These are phyloP conservation scores for Myotis yumanensis DNA, from an alignment of 2,113 vertebrate genomes.

Conservation along the genomic window DNA sequence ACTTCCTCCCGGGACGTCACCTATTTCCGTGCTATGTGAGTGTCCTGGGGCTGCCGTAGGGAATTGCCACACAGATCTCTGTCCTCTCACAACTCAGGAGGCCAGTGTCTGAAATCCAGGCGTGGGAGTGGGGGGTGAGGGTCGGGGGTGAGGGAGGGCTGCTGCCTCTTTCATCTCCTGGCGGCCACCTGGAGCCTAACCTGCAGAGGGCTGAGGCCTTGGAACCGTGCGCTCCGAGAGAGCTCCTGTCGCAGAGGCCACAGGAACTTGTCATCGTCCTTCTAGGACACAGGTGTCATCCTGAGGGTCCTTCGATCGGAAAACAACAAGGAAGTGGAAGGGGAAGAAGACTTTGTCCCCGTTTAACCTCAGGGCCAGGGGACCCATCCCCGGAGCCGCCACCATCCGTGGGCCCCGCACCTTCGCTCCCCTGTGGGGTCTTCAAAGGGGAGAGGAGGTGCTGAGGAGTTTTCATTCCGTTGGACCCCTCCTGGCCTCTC, in stretches of 20 bases:
- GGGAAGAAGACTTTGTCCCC: neutral
- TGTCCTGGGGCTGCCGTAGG: neutral
- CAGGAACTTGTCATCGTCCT: neutral
- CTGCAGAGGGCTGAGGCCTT: neutral
- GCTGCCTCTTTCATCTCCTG: neutral
- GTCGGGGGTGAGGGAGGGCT: neutral
- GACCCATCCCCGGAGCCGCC: rapidly evolving
- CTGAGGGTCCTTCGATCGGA: neutral
- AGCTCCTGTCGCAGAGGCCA: neutral
- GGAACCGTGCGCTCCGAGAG: neutral
- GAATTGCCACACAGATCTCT: neutral
- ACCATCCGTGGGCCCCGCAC: neutral
- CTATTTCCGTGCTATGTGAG: neutral
- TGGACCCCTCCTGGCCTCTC: neutral
- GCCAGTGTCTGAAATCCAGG: neutral
- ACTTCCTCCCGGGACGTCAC: neutral
- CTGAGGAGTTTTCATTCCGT: rapidly evolving
- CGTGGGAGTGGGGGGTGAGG: rapidly evolving
- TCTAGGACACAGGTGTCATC: neutral
- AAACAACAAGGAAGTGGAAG: neutral
- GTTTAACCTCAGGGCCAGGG: rapidly evolving
- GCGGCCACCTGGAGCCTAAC: neutral
- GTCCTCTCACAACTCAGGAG: neutral
- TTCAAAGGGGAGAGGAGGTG: neutral
- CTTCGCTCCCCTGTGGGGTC: neutral